Evolutionary conservation across 2,888 invertebrate species (phyloP), one percentile per base, ranked within the genome.

Genomic region (Plusia festucae): DNA sequence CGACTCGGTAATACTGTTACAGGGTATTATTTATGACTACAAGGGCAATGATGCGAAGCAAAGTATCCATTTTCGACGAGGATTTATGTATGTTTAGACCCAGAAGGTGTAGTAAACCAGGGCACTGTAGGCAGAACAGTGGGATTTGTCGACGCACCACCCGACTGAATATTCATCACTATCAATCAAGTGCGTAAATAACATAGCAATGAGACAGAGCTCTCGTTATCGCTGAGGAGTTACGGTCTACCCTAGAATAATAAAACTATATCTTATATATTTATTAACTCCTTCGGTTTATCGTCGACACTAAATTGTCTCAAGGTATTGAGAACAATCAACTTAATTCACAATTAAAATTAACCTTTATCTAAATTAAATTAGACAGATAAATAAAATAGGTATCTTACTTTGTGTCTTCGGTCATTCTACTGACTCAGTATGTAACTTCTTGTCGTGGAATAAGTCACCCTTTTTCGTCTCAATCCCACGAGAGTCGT

Each of bases 151-250:
- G 87, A 85, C 85, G 84, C 71, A 84, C 72, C 81, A 83, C 78
- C 82, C 73, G 82, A 79, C 84, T 85, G 86, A 89, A 90, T 91
- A 92, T 91, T 91, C 88, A 90, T 91, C 88, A 85, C 84, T 88
- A 91, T 92, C 91, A 91, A 92, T 91, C 93, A 91, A 87, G 82
- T 78, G 84, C 84, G 85, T 89, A 90, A 91, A 90, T 88, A 89
- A 85, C 87, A 82, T 79, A 75, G 83, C 84, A 82, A 87, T 87
- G 87, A 87, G 88, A 84, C 85, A 85, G 84, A 85, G 80, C 78
- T 80, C 84, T 85, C 85, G 85, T 85, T 87, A 87, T 88, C 86
- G 73, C 85, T 78, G 81, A 87, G 82, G 82, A 89, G 82, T 85
- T 85, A 88, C 82, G 85, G 75, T 76, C 79, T 80, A 68, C 66